Base-by-base conservation (phyloP, 2,113 vertebrate genomes). In the Petromus typicus region DNA sequence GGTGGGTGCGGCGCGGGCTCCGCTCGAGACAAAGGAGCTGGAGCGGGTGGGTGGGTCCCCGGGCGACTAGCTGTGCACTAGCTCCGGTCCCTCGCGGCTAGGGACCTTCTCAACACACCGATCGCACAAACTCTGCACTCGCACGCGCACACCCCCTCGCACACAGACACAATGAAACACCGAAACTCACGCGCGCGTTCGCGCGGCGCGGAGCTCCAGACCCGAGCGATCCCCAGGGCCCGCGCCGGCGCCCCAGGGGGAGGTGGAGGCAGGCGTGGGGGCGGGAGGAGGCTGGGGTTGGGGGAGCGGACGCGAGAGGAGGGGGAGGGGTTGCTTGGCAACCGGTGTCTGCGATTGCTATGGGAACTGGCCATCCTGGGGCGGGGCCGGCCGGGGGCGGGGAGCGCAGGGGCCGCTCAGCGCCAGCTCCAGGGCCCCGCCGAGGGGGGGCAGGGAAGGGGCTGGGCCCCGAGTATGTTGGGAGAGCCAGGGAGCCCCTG, bases 251-350 rank as follows among this genome's bases (percentile, higher is more conserved):
- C 91, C 96, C 96, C 94, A 32, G 43, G 95, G 89, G 95, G 94
- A 80, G 96, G 93, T 88, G 93, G 86, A 82, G 96, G 96, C 40
- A 90, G 86, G 86, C 30, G 59, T 85, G 93, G 96, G 97, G 88
- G 93, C 96, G 86, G 96, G 83, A 96, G 97, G 93, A 95, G 86
- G 95, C 86, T 89, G 63, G 89, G 94, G 83, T 45, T 45, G 89
- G 84, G 84, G 69, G 92, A 97, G 89, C 56, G 67, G 86, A 80
- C 94, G 82, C 67, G 34, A 81, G 89, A 66, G 94, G 73, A 86
- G 92, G 95, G 96, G 93, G 93, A 90, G 88, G 91, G 98, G 99
- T 99, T 99, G 98, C 99, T 98, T 99, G 99, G 99, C 99, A 99
- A 98, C 98, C 97, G 93, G 95, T 98, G 96, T 98, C 97, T 96